Base-by-base conservation (phyloP, 2,113 vertebrate genomes). In the Pogona vitticeps region DNA sequence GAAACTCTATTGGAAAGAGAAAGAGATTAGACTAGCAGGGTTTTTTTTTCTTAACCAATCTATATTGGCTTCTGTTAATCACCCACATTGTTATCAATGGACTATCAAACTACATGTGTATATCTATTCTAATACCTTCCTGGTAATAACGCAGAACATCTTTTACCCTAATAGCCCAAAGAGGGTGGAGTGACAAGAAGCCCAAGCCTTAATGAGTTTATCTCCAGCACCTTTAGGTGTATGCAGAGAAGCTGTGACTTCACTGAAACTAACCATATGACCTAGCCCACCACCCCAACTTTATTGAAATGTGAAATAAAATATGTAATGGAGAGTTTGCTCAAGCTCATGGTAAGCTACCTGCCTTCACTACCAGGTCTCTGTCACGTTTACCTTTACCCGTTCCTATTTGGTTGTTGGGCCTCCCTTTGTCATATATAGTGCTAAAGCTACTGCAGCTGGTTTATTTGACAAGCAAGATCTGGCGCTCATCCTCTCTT, bases 381-480 rank as follows among this genome's bases (percentile, higher is more conserved):
- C 14, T 78, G 21, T 4, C 28, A 76, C 31, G 46, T 1, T 0
- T 0, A 6, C 36, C 82, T 61, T 61, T 80, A 38, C 83, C 84
- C 81, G 67, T 88, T 65, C 0, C 0, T 46, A 71, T 23, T 40
- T 67, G 63, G 59, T 72, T 81, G 36, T 42, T 81, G 80, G 46
- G 40, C 68, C 79, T 90, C 21, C 58, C 58, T 91, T 86, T 88
- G 83, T 92, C 46, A 76, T 89, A 20, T 23, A 42, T 61, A 83
- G 73, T 82, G 75, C 6, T 0, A 40, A 82, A 33, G 26, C 58
- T 52, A 21, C 0, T 0, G 68, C 38, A 78, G 70, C 65, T 0
- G 2, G 10, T 76, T 88, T 84, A 38, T 61, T 80, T 59, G 90
- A 72, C 2, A 88, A 90, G 87, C 81, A 33, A 83, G 65, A 26